Evolutionary conservation across 2,888 invertebrate genomes (phyloP).

Genomic region (Tryphoninae sp.): DNA sequence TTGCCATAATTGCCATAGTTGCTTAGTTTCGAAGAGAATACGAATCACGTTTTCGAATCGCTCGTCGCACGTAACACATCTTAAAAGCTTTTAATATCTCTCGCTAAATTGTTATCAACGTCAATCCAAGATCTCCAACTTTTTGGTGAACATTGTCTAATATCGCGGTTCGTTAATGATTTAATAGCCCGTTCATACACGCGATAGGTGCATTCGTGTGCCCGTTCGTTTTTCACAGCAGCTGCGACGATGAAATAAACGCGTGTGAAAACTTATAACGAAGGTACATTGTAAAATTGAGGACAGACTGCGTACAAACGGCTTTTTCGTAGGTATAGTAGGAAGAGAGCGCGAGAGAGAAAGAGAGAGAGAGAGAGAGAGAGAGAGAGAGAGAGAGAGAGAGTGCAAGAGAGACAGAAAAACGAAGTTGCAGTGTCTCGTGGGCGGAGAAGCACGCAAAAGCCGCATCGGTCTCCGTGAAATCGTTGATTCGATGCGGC

Average conservation of each 20-base stretch:
- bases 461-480: conserved; percentile 80
- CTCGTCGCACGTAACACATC: no score
- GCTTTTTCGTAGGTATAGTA: conserved; percentile 33
- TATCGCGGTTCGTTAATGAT: not conserved
- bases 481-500: conserved; percentile 80
- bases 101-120: not conserved
- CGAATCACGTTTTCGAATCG: no score
- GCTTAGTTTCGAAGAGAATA: no score
- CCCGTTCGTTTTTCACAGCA: conserved; percentile 18
- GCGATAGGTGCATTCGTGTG: not conserved
- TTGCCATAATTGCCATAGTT: no score
- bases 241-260: conserved; percentile 61
- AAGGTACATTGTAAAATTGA: conserved; percentile 79
- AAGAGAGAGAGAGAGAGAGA: conserved; percentile 40
- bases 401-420: conserved; percentile 37
- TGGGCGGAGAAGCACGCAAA: conserved; percentile 80
- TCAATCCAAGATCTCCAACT: not conserved
- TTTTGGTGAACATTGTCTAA: not conserved
- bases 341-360: conserved; percentile 40
- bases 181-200: not conserved
- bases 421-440: conserved; percentile 67
- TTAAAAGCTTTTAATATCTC: not conserved
- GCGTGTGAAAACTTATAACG: conserved; percentile 74
- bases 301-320: conserved; percentile 59
- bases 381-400: conserved; percentile 48